A percentile compares a stretch with the other conserved stretches of the same genome.
Conservation (phyloP, 2,113 vertebrate species). For the Cacatua alba region DNA sequence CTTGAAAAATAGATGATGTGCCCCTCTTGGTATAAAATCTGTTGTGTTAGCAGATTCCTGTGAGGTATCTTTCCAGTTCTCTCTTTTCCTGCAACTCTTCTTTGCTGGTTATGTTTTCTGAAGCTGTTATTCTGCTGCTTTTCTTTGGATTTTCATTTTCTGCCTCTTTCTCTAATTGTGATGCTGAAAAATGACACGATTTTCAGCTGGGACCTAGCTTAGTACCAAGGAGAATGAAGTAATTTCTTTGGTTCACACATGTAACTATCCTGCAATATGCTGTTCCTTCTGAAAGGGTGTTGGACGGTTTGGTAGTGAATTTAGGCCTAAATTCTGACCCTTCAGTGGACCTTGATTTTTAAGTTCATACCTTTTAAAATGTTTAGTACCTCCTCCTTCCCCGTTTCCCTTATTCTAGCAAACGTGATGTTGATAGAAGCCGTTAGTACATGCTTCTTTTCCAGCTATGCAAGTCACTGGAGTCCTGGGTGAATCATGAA, state of each 20-base stretch:
- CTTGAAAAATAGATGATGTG: neutral
- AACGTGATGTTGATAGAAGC: neutral
- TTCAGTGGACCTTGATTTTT: neutral
- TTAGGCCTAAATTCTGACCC: neutral
- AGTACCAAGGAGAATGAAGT: neutral
- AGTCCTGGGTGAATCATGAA: neutral
- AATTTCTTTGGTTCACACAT: neutral
- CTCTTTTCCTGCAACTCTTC: neutral
- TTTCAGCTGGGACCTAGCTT: neutral
- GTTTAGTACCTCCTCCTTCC: neutral
- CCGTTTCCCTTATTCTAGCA: neutral
- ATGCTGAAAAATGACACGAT: neutral
- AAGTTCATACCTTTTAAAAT: neutral
- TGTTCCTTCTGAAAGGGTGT: neutral
- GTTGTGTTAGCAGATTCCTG: neutral
- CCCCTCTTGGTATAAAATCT: neutral
- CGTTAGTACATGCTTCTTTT: neutral
- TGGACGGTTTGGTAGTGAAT: neutral
- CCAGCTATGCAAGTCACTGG: neutral
- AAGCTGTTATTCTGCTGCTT: neutral
- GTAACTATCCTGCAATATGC: neutral
- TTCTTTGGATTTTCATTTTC: neutral
- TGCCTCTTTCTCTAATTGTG: neutral
- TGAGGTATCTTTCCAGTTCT: neutral
- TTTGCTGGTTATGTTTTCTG: neutral